Conservation (phyloP, 2,113 vertebrate species). For the Orycteropus afer region DNA sequence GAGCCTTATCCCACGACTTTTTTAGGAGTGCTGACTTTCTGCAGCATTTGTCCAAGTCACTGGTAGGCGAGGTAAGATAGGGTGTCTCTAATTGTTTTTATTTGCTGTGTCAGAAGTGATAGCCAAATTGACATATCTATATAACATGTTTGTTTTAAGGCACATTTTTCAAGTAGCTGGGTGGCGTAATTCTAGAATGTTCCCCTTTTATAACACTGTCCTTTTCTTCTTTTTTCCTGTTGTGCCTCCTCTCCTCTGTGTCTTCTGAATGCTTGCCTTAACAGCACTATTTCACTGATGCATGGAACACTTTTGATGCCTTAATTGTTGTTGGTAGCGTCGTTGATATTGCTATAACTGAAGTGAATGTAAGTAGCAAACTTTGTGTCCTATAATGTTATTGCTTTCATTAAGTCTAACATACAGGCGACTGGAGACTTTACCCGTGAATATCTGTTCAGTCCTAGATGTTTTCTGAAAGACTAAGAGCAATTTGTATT, state of each 20-base stretch:
- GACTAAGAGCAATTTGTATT: neutral
- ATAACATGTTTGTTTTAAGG: conserved; percentile 46
- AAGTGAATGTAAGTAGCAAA: conserved; percentile 99
- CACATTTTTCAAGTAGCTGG: conserved; percentile 69
- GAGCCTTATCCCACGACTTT: neutral
- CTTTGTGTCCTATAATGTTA: conserved; percentile 86
- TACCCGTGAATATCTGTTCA: neutral
- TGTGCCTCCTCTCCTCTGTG: conserved; percentile 87
- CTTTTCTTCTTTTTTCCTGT: conserved; percentile 89
- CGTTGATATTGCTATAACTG: conserved; percentile 99
- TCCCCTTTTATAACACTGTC: conserved; percentile 88
- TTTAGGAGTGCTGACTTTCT: neutral
- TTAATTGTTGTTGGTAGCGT: conserved; percentile 99
- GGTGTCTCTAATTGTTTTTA: neutral
- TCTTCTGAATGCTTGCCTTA: conserved; percentile 91
- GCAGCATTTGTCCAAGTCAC: neutral
- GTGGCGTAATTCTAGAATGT: conserved; percentile 79
- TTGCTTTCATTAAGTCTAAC: conserved; percentile 77
- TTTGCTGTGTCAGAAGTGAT: conserved; percentile 28
- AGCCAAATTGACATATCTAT: neutral
- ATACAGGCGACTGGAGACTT: conserved; percentile 70
- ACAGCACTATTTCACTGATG: conserved; percentile 99
- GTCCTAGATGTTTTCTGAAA: neutral
- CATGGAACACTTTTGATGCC: conserved; percentile 99
- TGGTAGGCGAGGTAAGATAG: conserved; percentile 53